Evolutionary conservation across 2,113 vertebrate species (phyloP).

Genomic region (Tapirus terrestris): DNA sequence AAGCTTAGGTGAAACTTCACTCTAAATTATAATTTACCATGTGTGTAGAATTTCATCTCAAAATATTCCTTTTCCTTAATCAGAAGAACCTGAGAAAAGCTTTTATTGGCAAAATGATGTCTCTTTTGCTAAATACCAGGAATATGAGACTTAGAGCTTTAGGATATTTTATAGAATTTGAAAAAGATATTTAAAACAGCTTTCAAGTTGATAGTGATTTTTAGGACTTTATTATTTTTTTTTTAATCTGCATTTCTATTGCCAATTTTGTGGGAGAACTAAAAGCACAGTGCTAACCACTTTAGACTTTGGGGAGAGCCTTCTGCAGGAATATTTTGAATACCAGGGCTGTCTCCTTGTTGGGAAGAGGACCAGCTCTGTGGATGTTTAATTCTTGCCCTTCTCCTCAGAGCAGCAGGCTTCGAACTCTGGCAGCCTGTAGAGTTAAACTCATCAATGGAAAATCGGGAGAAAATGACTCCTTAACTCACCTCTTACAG

Average conservation of each 20-base stretch:
- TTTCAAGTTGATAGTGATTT: background rate
- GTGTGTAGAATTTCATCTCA: background rate
- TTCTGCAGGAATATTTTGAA: background rate
- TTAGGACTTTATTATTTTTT: background rate
- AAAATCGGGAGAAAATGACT: background rate
- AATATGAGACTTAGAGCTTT: background rate
- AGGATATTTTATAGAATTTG: background rate
- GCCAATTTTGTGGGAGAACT: background rate
- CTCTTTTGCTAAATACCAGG: background rate
- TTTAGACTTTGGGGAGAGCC: background rate
- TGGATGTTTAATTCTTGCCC: background rate
- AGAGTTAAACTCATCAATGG: background rate
- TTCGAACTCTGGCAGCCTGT: background rate
- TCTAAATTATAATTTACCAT: background rate
- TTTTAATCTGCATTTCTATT: background rate
- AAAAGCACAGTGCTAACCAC: background rate
- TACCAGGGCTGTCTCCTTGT: background rate
- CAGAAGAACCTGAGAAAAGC: background rate
- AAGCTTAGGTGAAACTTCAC: background rate
- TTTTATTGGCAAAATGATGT: background rate
- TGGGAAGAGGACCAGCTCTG: background rate
- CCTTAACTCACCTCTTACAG: background rate
- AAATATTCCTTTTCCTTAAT: background rate
- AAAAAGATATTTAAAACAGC: background rate
- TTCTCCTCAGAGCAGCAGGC: background rate